Evolutionary conservation across 2,797 vertebrate species (phyloP).

Genomic region (Petrocephalus schoutedeni): DNA sequence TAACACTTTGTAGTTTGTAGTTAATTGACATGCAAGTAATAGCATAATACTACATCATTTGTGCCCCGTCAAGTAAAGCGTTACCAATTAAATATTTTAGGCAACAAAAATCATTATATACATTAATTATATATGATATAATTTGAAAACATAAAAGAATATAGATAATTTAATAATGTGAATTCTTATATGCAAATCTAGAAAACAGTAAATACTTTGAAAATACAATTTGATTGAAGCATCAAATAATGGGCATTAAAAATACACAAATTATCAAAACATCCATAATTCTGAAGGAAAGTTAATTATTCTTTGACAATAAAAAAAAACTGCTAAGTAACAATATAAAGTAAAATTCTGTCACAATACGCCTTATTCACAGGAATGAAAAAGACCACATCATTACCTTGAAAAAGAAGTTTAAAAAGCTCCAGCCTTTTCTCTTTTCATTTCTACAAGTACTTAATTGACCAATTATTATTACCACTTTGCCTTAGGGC

Average conservation of each 20-base stretch:
- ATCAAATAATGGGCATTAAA: neutral
- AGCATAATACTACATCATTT: no score
- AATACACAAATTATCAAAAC: neutral
- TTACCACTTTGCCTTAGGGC: constrained; percentile 58
- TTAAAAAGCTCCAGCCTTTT: constrained; percentile 19
- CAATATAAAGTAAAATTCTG: constrained; percentile 23
- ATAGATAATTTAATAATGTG: neutral
- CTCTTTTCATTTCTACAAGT: constrained; percentile 55
- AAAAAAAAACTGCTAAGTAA: constrained; percentile 21
- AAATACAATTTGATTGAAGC: neutral
- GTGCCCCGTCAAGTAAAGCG: no score
- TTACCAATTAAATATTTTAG: no score
- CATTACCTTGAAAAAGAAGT: constrained; percentile 19
- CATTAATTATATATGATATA: no score
- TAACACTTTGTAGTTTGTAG: no score
- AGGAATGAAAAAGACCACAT: constrained; percentile 5
- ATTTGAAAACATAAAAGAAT: no score
- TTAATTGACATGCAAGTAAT: no score
- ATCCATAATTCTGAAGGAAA: neutral
- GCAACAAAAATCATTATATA: no score
- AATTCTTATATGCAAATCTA: neutral
- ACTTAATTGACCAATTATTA: constrained; percentile 71
- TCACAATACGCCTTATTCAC: neutral
- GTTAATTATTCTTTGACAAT: constrained; percentile 36
- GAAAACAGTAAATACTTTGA: neutral